Conservation (phyloP, 2,113 vertebrate species). For the Laticauda laticaudata region DNA sequence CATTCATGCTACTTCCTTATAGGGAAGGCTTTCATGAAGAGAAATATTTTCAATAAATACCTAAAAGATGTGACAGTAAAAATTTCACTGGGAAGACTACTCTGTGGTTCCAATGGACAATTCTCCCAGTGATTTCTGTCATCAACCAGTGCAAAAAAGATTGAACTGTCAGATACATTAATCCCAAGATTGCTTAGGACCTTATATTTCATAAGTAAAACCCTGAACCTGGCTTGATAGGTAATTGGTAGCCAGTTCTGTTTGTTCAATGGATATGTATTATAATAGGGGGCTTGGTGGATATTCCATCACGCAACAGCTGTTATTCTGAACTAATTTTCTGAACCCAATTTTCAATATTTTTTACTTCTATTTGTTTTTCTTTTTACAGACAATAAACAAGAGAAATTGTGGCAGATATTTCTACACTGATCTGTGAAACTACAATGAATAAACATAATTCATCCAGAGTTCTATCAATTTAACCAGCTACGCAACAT, state of each 20-base stretch:
- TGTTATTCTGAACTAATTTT: neutral
- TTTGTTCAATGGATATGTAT: neutral
- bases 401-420: slow-evolving; percentile 41
- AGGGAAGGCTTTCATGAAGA: neutral
- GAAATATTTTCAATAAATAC: neutral
- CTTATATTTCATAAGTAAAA: neutral
- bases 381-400: slow-evolving; percentile 63
- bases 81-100: neutral
- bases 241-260: neutral
- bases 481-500: slow-evolving; percentile 79
- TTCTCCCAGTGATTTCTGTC: neutral
- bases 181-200: neutral
- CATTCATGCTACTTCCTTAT: neutral
- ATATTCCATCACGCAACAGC: neutral
- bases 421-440: slow-evolving; percentile 55
- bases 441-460: slow-evolving; percentile 57
- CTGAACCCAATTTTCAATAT: neutral
- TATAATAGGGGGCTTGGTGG: neutral
- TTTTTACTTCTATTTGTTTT: slow-evolving; percentile 43
- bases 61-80: neutral
- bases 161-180: neutral
- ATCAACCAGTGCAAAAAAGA: neutral
- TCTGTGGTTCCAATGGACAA: neutral
- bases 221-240: neutral
- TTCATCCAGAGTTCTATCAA: slow-evolving; percentile 66